Evolutionary conservation across 2,888 invertebrate species (phyloP).

Genomic region (Ceriagrion tenellum): DNA sequence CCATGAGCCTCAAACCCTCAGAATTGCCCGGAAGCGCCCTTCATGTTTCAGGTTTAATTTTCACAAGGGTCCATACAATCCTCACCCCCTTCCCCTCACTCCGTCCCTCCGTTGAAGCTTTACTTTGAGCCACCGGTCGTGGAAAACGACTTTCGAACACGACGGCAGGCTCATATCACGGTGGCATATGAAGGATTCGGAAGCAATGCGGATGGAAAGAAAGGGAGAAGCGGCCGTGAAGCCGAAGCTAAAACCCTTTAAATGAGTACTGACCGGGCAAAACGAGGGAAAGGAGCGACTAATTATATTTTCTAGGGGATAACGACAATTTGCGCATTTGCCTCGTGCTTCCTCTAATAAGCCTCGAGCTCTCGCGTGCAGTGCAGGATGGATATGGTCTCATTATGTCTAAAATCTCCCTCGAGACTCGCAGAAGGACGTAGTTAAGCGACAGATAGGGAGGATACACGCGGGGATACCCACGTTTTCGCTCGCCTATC

Average conservation of each 20-base stretch:
- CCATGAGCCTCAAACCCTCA: background rate
- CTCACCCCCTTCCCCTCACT: too few species aligned
- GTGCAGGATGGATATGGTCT: background rate
- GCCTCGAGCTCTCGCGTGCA: background rate
- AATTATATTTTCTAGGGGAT: background rate
- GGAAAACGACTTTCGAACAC: background rate
- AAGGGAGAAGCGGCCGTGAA: background rate
- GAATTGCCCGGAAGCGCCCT: constrained; percentile 29
- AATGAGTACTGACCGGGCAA: constrained; percentile 16
- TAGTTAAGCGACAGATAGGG: background rate
- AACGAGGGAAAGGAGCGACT: background rate
- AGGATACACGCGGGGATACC: background rate
- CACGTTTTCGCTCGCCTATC: background rate
- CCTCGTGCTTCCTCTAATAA: background rate
- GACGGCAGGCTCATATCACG: constrained; percentile 19
- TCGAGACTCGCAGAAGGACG: background rate
- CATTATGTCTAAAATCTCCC: background rate
- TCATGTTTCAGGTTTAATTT: constrained; percentile 34
- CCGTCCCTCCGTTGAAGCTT: background rate
- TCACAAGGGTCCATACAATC: background rate
- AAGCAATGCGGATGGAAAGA: background rate
- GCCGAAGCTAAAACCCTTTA: background rate
- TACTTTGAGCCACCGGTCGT: background rate
- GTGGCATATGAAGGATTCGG: constrained; percentile 4
- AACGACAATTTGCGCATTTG: background rate